Conservation (phyloP, 2,113 vertebrate species). For the Hippolais icterina region DNA sequence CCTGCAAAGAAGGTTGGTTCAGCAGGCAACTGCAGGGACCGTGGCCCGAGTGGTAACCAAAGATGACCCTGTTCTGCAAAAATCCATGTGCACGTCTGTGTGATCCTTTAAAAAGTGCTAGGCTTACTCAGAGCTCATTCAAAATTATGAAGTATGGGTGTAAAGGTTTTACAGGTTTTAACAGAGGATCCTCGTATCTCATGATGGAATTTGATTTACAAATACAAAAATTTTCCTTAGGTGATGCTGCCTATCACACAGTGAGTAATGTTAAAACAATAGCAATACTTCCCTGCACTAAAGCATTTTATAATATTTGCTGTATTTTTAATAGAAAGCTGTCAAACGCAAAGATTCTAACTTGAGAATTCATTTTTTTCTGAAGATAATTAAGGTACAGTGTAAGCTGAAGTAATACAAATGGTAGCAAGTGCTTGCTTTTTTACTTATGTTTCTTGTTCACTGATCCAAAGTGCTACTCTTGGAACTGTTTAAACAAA, state of each 20-base stretch:
- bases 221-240: neutral
- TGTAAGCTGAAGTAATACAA: neutral
- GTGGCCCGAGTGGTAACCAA: neutral
- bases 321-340: neutral
- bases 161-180: neutral
- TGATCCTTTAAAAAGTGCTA: neutral
- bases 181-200: neutral
- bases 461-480: neutral
- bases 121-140: rapidly evolving
- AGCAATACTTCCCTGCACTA: neutral
- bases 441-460: neutral
- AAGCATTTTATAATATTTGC: neutral
- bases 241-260: neutral
- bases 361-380: neutral
- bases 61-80: neutral
- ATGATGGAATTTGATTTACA: neutral
- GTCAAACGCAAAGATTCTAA: neutral
- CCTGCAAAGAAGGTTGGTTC: neutral
- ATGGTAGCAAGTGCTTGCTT: neutral
- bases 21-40: neutral
- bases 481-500: neutral
- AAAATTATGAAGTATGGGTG: neutral
- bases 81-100: rapidly evolving
- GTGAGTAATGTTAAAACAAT: neutral
- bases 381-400: neutral